These are phyloP conservation scores for Perodicticus potto DNA, from an alignment of 2,797 vertebrate genomes.

Conservation along the genomic window DNA sequence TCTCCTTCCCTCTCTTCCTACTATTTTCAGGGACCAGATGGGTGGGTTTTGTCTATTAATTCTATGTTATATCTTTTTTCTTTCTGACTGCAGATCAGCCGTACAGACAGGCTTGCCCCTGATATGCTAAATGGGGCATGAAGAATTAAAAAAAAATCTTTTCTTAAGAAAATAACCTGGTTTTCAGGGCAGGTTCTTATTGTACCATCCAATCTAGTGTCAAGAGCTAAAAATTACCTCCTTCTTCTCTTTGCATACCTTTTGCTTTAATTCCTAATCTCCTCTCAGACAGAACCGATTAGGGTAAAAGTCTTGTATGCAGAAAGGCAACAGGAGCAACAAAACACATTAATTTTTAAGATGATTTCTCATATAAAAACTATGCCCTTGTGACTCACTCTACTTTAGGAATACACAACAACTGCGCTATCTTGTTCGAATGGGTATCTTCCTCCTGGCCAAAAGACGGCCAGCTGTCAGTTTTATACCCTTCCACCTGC, in stretches of 20 bases:
- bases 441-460: background rate
- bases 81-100: background rate
- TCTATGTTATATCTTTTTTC: slow-evolving; percentile 16
- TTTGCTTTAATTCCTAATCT: slow-evolving; percentile 60
- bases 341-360: slow-evolving; percentile 47
- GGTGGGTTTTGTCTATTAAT: slow-evolving; percentile 10
- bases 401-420: background rate
- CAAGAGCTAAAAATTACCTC: slow-evolving; percentile 18
- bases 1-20: slow-evolving; percentile 8
- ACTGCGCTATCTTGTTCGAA: rapidly evolving
- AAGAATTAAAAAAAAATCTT: background rate
- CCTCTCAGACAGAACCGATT: slow-evolving; percentile 38
- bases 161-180: slow-evolving; percentile 49
- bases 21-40: background rate
- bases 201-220: background rate
- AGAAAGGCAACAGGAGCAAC: slow-evolving; percentile 9
- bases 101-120: background rate
- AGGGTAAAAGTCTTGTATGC: background rate
- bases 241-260: background rate
- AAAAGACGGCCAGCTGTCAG: background rate
- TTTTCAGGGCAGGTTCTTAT: background rate
- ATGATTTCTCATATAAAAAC: slow-evolving; percentile 10
- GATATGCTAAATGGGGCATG: background rate
- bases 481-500: background rate
- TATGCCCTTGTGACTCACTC: background rate